Base-by-base conservation (phyloP, 2,888 invertebrate genomes). In the Apotomis capreana region DNA sequence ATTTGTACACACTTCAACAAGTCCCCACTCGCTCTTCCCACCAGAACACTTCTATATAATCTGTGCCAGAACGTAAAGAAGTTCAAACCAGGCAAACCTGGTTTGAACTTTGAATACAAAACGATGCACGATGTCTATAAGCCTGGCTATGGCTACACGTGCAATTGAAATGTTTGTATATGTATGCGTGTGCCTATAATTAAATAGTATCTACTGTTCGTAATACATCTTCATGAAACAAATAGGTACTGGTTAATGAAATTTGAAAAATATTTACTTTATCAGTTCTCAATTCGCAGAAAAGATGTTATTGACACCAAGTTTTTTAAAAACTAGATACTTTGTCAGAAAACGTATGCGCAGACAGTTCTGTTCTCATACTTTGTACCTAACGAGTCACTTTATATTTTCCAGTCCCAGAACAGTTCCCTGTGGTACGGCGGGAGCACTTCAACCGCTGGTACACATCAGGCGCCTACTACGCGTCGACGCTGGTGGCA, bases 371-470 rank as follows among this genome's bases (percentile, higher is more conserved):
- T 40, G 6, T 40, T 40, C 26, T 26, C 26, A 26, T 26, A 26
- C 26, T 26, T 15, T 26, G 26, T 26, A 26, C 26, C 26, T 26
- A 26, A 40, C 40, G 40, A 40, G 5, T 6, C 6, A 6, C 40
- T 6, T 40, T 40, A 3, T 40, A 40, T 40, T 40, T 26, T 87
- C 68, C 89, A 98, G 98, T 97, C 94, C 97, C 98, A 49, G 90
- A 96, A 81, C 97, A 98, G 90, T 94, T 97, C 87, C 95, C 96
- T 13, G 95, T 97, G 70, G 95, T 97, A 68, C 95, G 95, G 3
- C 92, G 97, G 63, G 98, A 98, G 84, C 97, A 97, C 84, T 96
- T 97, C 80, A 98, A 98, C 89, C 95, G 97, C 72, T 98, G 98
- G 98, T 98, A 98, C 89, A 96, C 97, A 26, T 90, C 97, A 3